A percentile compares a stretch with the other conserved stretches of the same genome.
These are phyloP conservation scores for Oxyruncus cristatus DNA, from an alignment of 2,113 vertebrate species.

Conservation along the genomic window DNA sequence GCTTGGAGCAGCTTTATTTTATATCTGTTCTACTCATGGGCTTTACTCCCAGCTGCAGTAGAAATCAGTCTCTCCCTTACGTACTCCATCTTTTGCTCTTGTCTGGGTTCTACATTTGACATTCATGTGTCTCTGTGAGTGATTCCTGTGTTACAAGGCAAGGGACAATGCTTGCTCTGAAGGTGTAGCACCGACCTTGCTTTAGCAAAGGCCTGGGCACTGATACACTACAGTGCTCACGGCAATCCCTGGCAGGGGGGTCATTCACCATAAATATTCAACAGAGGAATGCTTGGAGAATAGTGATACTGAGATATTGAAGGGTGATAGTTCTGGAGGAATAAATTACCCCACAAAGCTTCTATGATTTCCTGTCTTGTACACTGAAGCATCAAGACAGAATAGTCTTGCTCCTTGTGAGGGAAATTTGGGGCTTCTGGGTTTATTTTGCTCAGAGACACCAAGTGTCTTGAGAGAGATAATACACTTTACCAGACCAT, in stretches of 20 bases:
- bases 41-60: neutral
- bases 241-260: neutral
- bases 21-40: neutral
- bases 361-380: neutral
- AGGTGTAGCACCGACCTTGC: neutral
- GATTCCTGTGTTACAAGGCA: neutral
- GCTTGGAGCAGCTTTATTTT: neutral
- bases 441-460: neutral
- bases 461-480: neutral
- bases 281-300: neutral
- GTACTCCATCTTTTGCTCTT: neutral
- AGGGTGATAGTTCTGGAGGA: neutral
- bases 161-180: neutral
- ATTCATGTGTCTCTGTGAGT: neutral
- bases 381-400: neutral
- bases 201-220: neutral
- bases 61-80: neutral
- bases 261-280: constrained; percentile 15
- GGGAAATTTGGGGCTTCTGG: neutral
- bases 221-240: neutral
- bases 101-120: neutral
- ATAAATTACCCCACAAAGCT: neutral
- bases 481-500: neutral
- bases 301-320: neutral
- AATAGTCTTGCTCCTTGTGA: neutral